Evolutionary conservation across 2,888 invertebrate species (phyloP), one percentile per base, ranked within the genome.

Genomic region (Bursaphelenchus okinawaensis): DNA sequence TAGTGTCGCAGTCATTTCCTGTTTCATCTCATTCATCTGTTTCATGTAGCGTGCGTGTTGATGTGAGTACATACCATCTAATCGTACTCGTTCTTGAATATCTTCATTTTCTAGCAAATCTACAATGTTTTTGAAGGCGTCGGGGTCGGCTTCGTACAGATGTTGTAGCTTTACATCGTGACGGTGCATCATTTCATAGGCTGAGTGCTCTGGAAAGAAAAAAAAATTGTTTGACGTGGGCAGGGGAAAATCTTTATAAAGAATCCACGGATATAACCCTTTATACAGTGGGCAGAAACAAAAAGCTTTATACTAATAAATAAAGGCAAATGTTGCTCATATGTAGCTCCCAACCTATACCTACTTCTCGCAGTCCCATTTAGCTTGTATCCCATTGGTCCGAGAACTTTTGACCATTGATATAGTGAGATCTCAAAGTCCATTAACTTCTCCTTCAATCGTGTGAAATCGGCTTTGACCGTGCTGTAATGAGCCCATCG

Each of bases 121-220:
- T 28, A 23, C 51, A 23, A 66, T 20, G 31, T 55, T 67, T 19
- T 60, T 24, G 66, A 68, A 7, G 40, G 28, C 52, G 63, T 20
- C 28, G 40, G n/a, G 56, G 50, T 31, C 23, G 55, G n/a, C 26
- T 26, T 54, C 61, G 51, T 27, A 20, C n/a, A 71, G 55, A 19
- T 40, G 56, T 24, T 54, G 9, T 23, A 69, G 12, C 24, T 62
- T 60, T 20, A 78, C 64, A 60, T 69, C 68, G 52, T 76, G 74
- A 23, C 77, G 70, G 66, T 73, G 67, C 9, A 80, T 63, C 31
- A 80, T 29, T 26, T 78, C 75, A 52, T 70, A 75, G 12, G 68
- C 76, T 6, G 71, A 66, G 16, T 31, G 24, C 12, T n/a, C 40
- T 19, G 71, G 58, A 1, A 72, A 78, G 76, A 63, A 65, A 70